Percentiles rank a stretch among this genome's conserved stretches.
Evolutionary conservation across 64 coral and sea anemone species (phyloP).

Genomic region (Cladopsammia gracilis): DNA sequence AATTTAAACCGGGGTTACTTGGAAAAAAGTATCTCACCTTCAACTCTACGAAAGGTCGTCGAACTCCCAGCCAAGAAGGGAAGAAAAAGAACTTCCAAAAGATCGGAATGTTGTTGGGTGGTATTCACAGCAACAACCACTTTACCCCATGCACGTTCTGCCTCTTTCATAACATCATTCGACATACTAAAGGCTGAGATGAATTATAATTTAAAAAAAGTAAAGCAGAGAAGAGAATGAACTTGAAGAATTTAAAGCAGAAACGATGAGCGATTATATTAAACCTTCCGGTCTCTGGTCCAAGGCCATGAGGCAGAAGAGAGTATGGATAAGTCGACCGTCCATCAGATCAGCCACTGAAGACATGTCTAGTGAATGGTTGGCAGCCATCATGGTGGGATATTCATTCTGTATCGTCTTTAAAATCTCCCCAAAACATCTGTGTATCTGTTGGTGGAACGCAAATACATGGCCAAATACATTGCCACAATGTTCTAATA

Average conservation of each 20-base stretch:
- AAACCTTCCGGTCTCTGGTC: not conserved
- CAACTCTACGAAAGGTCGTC: not conserved
- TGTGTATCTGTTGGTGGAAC: constrained; percentile 3
- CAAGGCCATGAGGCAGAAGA: not conserved
- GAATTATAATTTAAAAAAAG: not conserved
- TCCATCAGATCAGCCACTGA: constrained; percentile 37
- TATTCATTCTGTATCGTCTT: not conserved
- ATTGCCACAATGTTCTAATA: not conserved
- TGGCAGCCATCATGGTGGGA: not conserved
- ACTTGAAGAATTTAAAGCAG: not conserved
- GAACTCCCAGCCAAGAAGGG: not conserved
- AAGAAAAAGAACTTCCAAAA: not conserved
- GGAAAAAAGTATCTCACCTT: not conserved
- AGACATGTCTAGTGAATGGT: constrained; percentile 9
- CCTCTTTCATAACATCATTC: not conserved
- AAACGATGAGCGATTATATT: not conserved
- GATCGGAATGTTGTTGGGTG: not conserved
- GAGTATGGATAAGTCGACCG: not conserved
- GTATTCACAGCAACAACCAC: not conserved
- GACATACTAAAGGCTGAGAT: not conserved
- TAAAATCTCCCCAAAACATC: constrained; percentile 15
- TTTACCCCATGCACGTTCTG: not conserved
- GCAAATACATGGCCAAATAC: not conserved
- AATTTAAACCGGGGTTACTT: too few relatives aligned
- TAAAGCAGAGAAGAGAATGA: not conserved